These are phyloP conservation scores for Eciton burchellii DNA, from an alignment of 1,140 invertebrate species.

Conservation along the genomic window DNA sequence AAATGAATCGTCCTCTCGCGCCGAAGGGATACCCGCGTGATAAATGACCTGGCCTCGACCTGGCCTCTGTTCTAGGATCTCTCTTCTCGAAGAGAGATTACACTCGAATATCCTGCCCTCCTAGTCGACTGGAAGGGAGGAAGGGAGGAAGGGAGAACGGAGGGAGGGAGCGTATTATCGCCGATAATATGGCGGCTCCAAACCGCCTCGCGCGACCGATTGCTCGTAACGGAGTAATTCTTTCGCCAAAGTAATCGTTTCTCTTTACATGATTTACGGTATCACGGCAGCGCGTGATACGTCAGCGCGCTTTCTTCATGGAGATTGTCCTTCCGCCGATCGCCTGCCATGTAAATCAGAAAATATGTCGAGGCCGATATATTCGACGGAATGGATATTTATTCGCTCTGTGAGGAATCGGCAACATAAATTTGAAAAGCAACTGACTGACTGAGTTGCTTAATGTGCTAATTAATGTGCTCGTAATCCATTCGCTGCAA, in stretches of 20 bases:
- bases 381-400: not conserved
- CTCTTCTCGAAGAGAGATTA: conserved; percentile 24
- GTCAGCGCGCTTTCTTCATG: not conserved
- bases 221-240: no score
- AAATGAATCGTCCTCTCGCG: conserved; percentile 30
- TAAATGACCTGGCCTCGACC: conserved; percentile 54
- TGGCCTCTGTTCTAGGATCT: conserved; percentile 26
- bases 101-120: conserved; percentile 19
- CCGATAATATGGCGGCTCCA: conserved; percentile 26
- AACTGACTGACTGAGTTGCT: not conserved
- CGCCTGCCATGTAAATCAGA: not conserved
- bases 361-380: not conserved
- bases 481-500: not conserved
- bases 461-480: conserved; percentile 37
- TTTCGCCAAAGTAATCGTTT: no score
- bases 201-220: not conserved
- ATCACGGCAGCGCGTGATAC: no score
- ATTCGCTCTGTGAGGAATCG: not conserved
- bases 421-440: not conserved
- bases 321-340: not conserved
- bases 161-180: not conserved
- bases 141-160: not conserved
- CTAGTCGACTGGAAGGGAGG: not conserved
- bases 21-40: conserved; percentile 43
- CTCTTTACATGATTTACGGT: no score